Base-by-base conservation (phyloP, 2,113 vertebrate genomes). In the Micronycteris hirsuta region DNA sequence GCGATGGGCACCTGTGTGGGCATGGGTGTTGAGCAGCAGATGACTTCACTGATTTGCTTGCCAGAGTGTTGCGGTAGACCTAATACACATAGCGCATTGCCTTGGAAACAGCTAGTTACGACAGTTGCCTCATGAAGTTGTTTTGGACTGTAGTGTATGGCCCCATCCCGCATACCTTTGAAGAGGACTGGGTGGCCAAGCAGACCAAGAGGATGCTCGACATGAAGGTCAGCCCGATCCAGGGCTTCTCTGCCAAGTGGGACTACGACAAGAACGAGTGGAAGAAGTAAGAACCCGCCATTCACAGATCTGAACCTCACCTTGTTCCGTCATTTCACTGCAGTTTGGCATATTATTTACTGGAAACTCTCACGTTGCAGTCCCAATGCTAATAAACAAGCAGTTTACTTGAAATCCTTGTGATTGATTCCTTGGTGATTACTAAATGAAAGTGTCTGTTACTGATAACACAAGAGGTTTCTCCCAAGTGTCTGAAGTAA, bases 191-290 rank as follows among this genome's bases (percentile, higher is more conserved):
- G 98, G 90, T 99, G 97, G 96, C 98, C 0, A 98, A 97, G 95
- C 99, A 99, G 98, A 98, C 99, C 4, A 99, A 99, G 98, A 98
- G 99, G 65, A 99, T 99, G 99, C 96, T 99, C 86, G 99, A 99
- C 98, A 99, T 99, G 99, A 99, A 99, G 98, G 93, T 99, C 0
- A 99, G 99, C 94, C 99, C 99, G 0, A 92, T 99, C 56, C 94
- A 99, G 93, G 99, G 99, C 86, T 95, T 99, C 80, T 96, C 99
- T 0, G 43, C 99, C 97, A 97, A 99, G 31, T 99, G 99, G 99
- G 99, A 99, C 98, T 99, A 98, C 54, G 99, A 99, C 84, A 99
- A 99, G 97, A 99, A 99, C 0, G 97, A 99, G 38, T 99, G 99
- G 99, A 99, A 99, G 98, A 99, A 99, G 80, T 99, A 98, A 99